Conservation (phyloP, 1,140 invertebrate species). For the Halictus rubicundus region DNA sequence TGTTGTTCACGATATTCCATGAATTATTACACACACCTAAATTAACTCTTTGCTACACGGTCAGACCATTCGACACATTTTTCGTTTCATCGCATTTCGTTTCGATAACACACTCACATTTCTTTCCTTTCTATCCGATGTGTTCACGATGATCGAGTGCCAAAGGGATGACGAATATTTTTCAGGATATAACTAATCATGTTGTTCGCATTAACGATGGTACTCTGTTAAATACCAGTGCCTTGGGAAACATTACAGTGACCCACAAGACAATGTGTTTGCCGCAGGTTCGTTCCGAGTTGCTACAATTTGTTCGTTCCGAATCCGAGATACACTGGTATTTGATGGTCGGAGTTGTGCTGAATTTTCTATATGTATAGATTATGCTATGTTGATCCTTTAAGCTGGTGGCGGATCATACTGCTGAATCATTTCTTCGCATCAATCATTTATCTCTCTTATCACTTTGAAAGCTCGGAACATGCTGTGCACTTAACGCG, state of each 20-base stretch:
- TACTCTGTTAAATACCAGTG: conserved; percentile 24
- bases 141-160: not conserved
- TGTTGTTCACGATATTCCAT: not conserved
- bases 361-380: conserved; percentile 28
- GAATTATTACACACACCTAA: too few relatives aligned
- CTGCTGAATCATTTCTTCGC: conserved; percentile 16
- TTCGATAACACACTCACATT: not conserved
- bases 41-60: not conserved
- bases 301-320: not conserved
- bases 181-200: conserved; percentile 25
- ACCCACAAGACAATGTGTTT: not conserved
- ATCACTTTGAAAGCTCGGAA: conserved; percentile 7
- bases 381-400: conserved; percentile 32
- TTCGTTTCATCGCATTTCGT: not conserved
- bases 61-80: not conserved
- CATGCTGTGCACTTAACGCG: conserved; percentile 6
- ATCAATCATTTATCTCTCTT: conserved; percentile 11
- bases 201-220: conserved; percentile 6
- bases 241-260: not conserved
- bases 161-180: conserved; percentile 13
- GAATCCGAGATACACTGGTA: conserved; percentile 13
- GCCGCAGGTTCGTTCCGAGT: not conserved
- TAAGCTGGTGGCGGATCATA: conserved; percentile 54
- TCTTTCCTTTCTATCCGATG: not conserved
- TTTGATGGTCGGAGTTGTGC: conserved; percentile 12